A percentile compares a stretch with the other conserved stretches of the same genome.
These are phyloP conservation scores for Hemistola chrysoprasaria DNA, from an alignment of 2,888 invertebrate species.

Conservation along the genomic window DNA sequence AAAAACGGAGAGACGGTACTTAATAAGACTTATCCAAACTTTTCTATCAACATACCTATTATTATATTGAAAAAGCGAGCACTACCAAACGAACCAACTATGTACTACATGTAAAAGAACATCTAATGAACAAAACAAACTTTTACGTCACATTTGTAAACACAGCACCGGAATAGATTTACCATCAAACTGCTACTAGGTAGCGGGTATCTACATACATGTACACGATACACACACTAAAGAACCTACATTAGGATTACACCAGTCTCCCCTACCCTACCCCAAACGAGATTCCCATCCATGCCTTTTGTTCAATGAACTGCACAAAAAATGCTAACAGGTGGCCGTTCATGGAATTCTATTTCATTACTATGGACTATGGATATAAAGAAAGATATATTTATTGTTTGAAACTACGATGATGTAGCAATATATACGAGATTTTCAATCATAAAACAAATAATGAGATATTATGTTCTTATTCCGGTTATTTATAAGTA, in stretches of 20 bases:
- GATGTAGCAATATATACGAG: too few species aligned
- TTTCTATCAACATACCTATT: too few species aligned
- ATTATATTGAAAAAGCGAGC: slow-evolving; percentile 10
- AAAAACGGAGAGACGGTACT: too few species aligned
- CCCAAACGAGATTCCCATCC: slow-evolving; percentile 7
- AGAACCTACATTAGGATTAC: slow-evolving; percentile 7
- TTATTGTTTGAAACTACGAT: too few species aligned
- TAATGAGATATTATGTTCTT: too few species aligned
- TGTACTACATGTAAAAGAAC: slow-evolving; percentile 7
- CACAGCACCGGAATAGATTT: slow-evolving; percentile 17
- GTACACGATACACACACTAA: slow-evolving; percentile 1
- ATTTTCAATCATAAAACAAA: too few species aligned
- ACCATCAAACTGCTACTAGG: slow-evolving; percentile 5
- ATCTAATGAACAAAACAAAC: slow-evolving; percentile 21
- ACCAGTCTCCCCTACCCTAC: slow-evolving; percentile 11
- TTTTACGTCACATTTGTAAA: slow-evolving; percentile 19
- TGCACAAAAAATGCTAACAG: slow-evolving; percentile 24
- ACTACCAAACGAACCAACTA: slow-evolving; percentile 9
- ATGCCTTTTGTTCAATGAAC: slow-evolving; percentile 22
- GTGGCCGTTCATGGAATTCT: slow-evolving; percentile 14
- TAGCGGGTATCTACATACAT: too few species aligned
- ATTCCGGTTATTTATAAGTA: too few species aligned
- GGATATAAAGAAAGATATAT: too few species aligned
- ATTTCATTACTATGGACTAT: not conserved
- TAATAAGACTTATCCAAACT: too few species aligned